These are phyloP conservation scores for Acromyrmex charruanus DNA, from an alignment of 1,140 invertebrate species.

Conservation along the genomic window DNA sequence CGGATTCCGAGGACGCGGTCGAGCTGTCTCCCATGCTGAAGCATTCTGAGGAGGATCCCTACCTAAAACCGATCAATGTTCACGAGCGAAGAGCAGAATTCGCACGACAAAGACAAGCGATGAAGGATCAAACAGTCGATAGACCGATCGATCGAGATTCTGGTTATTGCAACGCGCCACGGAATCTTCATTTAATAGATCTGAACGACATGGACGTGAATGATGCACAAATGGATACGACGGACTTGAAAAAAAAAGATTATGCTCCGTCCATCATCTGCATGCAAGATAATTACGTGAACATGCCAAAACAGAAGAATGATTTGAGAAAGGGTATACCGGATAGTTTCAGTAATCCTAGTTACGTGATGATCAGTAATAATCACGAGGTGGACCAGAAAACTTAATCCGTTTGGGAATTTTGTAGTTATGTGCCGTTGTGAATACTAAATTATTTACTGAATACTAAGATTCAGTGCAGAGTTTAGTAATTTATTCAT, in stretches of 20 bases:
- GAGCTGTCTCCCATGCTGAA: constrained; percentile 88
- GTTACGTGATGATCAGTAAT: constrained; percentile 81
- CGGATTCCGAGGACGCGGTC: constrained; percentile 83
- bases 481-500: not conserved
- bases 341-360: constrained; percentile 86
- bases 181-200: constrained; percentile 77
- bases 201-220: constrained; percentile 62
- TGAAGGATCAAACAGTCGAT: constrained; percentile 63
- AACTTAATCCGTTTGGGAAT: constrained; percentile 30
- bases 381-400: constrained; percentile 57
- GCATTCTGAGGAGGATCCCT: constrained; percentile 79
- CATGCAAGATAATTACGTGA: constrained; percentile 88
- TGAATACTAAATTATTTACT: constrained; percentile 7
- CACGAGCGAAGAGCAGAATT: constrained; percentile 83
- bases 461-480: not conserved
- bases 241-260: constrained; percentile 55
- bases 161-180: constrained; percentile 82
- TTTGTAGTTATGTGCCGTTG: too few relatives aligned
- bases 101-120: constrained; percentile 74
- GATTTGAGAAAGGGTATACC: constrained; percentile 85
- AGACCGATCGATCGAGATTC: constrained; percentile 71
- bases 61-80: constrained; percentile 84
- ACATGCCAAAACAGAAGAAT: constrained; percentile 87
- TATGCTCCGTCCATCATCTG: constrained; percentile 81
- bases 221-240: not conserved